Evolutionary conservation across 2,113 vertebrate genomes (phyloP).

Genomic region (Phalacrocorax aristotelis): DNA sequence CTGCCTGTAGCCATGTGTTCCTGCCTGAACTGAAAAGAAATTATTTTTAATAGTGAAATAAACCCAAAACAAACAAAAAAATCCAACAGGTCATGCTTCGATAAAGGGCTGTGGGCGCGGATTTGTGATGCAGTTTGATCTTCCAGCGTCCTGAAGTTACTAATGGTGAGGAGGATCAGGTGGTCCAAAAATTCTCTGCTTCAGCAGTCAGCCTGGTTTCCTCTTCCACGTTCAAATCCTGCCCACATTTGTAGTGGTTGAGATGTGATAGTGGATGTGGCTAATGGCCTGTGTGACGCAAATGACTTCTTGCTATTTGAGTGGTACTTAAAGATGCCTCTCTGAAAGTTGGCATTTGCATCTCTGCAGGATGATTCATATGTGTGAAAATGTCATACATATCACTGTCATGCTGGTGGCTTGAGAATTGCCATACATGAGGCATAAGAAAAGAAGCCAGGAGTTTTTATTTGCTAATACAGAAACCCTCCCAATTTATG

Average conservation of each 20-base stretch:
- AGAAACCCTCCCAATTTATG: neutral
- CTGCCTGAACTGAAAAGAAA: neutral
- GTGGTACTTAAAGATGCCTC: neutral
- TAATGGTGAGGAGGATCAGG: neutral
- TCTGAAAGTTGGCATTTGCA: neutral
- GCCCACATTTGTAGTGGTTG: neutral
- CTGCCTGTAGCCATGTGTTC: neutral
- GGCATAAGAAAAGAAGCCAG: neutral
- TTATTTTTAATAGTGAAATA: neutral
- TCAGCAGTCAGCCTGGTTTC: neutral
- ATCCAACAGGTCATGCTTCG: neutral
- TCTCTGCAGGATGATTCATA: neutral
- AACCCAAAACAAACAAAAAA: neutral
- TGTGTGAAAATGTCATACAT: neutral
- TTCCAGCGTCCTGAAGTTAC: neutral
- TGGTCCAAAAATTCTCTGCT: neutral
- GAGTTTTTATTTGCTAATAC: neutral
- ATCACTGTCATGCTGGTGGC: neutral
- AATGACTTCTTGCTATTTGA: neutral
- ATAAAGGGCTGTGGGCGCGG: neutral
- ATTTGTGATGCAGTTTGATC: neutral
- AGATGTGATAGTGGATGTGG: neutral
- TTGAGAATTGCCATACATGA: neutral
- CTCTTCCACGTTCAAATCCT: neutral
- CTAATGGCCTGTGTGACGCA: neutral